These are phyloP conservation scores for Onthophagus taurus DNA, from an alignment of 1,140 invertebrate genomes.

Conservation along the genomic window DNA sequence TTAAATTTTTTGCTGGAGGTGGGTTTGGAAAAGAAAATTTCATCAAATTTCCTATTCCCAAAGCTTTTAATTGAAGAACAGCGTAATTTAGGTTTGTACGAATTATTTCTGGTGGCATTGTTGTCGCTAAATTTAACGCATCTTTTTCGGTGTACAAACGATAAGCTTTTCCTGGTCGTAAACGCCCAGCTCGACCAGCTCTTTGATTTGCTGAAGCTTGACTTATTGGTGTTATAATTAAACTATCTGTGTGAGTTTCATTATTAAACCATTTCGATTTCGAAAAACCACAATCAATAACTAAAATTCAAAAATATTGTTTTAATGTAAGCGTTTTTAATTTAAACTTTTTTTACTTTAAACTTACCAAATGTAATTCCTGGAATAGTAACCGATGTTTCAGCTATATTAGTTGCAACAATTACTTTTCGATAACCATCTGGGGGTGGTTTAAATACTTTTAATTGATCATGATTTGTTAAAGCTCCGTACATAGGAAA, in stretches of 20 bases:
- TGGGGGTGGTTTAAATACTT: constrained; percentile 73
- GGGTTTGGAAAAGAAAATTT: constrained; percentile 78
- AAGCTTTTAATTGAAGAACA: constrained; percentile 86
- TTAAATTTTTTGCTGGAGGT: constrained; percentile 82
- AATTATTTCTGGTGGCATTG: constrained; percentile 87
- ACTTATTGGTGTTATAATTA: constrained; percentile 78
- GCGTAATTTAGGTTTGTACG: constrained; percentile 76
- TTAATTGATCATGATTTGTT: constrained; percentile 73
- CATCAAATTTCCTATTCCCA: constrained; percentile 87
- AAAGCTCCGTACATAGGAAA: constrained; percentile 90
- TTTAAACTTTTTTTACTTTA: too few species aligned
- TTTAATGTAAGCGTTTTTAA: background rate
- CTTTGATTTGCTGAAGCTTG: constrained; percentile 86
- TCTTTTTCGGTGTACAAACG: constrained; percentile 72
- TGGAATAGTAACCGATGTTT: constrained; percentile 81
- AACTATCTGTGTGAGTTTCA: constrained; percentile 71
- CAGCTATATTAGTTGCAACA: constrained; percentile 94
- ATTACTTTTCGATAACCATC: constrained; percentile 80
- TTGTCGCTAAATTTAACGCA: constrained; percentile 57
- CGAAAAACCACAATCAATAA: constrained; percentile 95
- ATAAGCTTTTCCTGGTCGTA: constrained; percentile 73
- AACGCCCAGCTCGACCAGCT: constrained; percentile 84
- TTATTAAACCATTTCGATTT: constrained; percentile 88
- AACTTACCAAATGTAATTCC: constrained; percentile 79
- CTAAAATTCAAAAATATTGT: constrained; percentile 43